These are phyloP conservation scores for Rallus limicola DNA, from an alignment of 2,113 vertebrate genomes.

Conservation along the genomic window DNA sequence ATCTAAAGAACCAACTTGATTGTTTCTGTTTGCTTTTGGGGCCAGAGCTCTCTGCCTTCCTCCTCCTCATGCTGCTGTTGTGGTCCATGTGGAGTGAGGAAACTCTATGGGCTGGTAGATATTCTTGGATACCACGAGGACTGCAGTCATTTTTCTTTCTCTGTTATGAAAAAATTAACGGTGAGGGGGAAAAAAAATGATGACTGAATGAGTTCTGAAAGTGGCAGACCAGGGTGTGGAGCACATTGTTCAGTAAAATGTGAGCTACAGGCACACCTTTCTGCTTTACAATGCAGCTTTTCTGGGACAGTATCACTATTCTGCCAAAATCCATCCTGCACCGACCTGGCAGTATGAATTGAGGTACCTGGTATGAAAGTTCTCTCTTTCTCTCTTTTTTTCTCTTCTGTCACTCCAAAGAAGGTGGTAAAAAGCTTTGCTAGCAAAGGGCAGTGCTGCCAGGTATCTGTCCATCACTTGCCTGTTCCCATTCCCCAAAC, in stretches of 20 bases:
- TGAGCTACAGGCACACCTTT: neutral
- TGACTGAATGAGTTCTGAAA: fast-evolving
- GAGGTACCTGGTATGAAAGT: neutral
- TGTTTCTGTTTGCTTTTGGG: neutral
- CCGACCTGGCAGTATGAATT: neutral
- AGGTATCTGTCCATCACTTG: neutral
- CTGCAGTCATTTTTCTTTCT: neutral
- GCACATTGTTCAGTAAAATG: neutral
- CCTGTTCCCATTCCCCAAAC: neutral
- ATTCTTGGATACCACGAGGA: neutral
- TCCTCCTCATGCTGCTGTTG: neutral
- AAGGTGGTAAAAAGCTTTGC: neutral
- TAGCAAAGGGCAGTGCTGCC: neutral
- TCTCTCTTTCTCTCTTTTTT: neutral
- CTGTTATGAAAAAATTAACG: neutral
- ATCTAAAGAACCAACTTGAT: neutral
- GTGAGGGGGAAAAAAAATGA: fast-evolving
- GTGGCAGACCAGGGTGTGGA: neutral
- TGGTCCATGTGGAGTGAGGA: neutral
- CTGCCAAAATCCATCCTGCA: neutral
- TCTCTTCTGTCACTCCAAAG: neutral
- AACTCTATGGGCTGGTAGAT: neutral
- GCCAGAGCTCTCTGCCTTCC: neutral
- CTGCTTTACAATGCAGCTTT: neutral
- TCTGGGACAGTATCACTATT: fast-evolving